A percentile compares a stretch with the other conserved stretches of the same genome.
These are phyloP conservation scores for Sialis lutaria DNA, from an alignment of 2,888 invertebrate genomes.

Conservation along the genomic window DNA sequence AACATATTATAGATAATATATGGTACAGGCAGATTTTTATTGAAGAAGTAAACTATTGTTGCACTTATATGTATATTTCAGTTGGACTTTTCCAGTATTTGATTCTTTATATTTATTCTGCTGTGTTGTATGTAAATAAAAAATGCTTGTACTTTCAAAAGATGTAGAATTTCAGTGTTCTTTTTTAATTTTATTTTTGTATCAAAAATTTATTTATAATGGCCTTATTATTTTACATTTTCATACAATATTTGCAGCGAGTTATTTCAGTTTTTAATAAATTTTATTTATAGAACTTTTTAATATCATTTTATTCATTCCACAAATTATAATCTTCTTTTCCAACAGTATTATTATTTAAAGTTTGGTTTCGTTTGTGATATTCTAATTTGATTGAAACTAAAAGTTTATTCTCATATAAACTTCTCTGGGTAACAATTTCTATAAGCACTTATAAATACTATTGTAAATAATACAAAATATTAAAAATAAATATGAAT, in stretches of 20 bases:
- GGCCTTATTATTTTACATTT: not conserved
- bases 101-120: not conserved
- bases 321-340: too few relatives aligned
- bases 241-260: not conserved
- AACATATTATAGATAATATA: constrained; percentile 14
- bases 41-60: not conserved
- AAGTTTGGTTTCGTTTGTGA: constrained; percentile 14
- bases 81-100: too few relatives aligned
- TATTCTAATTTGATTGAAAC: constrained; percentile 16
- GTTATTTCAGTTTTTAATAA: constrained; percentile 1
- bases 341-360: too few relatives aligned
- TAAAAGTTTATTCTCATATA: too few relatives aligned
- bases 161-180: not conserved
- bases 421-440: too few relatives aligned
- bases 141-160: constrained; percentile 4
- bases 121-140: constrained; percentile 1
- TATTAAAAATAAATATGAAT: too few relatives aligned
- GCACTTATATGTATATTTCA: not conserved
- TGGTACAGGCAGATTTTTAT: constrained; percentile 12
- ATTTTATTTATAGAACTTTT: constrained; percentile 2
- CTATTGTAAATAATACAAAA: too few relatives aligned
- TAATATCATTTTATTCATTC: not conserved
- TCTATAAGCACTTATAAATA: too few relatives aligned
- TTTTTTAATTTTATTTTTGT: not conserved
- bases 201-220: not conserved